Evolutionary conservation across 2,797 vertebrate species (phyloP), one percentile per base, ranked within the genome.

Genomic region (Percopsis omiscomaycus): DNA sequence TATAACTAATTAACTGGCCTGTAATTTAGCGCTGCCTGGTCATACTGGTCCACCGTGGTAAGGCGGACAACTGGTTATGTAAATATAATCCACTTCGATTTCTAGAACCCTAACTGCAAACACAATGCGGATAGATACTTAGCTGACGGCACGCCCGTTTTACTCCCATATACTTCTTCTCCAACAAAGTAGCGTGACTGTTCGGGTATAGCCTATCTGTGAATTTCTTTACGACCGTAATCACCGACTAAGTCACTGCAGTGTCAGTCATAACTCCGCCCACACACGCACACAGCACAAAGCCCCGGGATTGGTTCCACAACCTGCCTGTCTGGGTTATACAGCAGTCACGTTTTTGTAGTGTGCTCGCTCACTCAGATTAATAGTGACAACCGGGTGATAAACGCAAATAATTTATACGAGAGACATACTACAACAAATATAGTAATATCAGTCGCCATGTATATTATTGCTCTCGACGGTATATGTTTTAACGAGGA

Each of bases 311-410:
- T 93, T 92, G 89, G 91, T 44, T 68, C 0, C 15, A 0, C 0
- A 0, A 0, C 5, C 8, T 13, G 3, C 3, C 64, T 57, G 69
- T 66, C 22, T 22, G 22, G 22, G 82, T 29, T 4, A 0, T 46
- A 4, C 48, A 68, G 61, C 62, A 4, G 88, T 92, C 91, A 93
- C 91, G 91, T 93, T 93, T 84, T 51, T 78, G 61, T 73, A 87
- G 89, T 84, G 89, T 93, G 92, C 75, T 78, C 48, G 5, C 11
- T n/a, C 5, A 14, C 54, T 12, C 30, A 15, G 2, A 5, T 10
- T 46, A 5, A 52, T 10, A 3, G 50, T 16, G 4, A 6, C 32
- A 22, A 56, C 4, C 27, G 10, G 10, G 5, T 22, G 12, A 5
- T 16, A 8, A 37, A 37, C 32, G 8, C 32, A 37, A 8, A 22